These are phyloP conservation scores for Sebastes minor DNA, from an alignment of 2,797 vertebrate species.

Conservation along the genomic window DNA sequence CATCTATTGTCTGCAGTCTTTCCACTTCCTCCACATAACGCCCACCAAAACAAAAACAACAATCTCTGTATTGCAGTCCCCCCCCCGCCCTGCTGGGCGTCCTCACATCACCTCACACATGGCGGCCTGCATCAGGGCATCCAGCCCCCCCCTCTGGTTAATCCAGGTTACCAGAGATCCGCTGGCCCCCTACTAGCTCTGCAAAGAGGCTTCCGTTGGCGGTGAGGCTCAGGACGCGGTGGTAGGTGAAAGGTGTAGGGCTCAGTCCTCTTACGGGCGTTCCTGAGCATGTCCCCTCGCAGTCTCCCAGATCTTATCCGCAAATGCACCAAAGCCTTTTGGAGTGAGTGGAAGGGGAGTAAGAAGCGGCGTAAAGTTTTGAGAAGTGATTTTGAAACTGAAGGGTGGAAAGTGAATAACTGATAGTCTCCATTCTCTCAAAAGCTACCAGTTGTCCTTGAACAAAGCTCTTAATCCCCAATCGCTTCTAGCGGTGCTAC, in stretches of 20 bases:
- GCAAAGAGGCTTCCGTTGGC: conserved; percentile 46
- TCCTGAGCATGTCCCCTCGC: conserved; percentile 35
- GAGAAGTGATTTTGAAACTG: conserved; percentile 44
- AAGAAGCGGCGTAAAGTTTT: conserved; percentile 25
- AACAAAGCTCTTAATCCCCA: conserved; percentile 58
- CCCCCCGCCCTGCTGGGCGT: conserved; percentile 34
- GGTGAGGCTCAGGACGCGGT: conserved; percentile 44
- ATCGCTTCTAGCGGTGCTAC: conserved; percentile 46
- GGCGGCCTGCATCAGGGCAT: conserved; percentile 31
- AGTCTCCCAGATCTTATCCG: conserved; percentile 33
- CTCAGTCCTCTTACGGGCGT: conserved; percentile 15
- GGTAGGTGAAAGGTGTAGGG: conserved; percentile 38
- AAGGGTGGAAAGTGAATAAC: conserved; percentile 45
- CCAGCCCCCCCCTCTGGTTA: conserved; percentile 34
- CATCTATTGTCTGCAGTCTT: conserved; percentile 55
- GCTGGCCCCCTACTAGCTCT: conserved; percentile 46
- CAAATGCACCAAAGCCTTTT: conserved; percentile 45
- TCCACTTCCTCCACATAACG: conserved; percentile 51
- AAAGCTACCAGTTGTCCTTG: conserved; percentile 52
- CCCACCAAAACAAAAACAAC: conserved; percentile 45
- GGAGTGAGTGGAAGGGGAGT: conserved; percentile 19
- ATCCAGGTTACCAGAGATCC: conserved; percentile 49
- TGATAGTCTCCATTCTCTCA: conserved; percentile 38
- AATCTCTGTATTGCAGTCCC: conserved; percentile 49
- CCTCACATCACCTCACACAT: conserved; percentile 48